These are phyloP conservation scores for Elysia chlorotica DNA, from an alignment of 1,140 invertebrate genomes.

Conservation along the genomic window DNA sequence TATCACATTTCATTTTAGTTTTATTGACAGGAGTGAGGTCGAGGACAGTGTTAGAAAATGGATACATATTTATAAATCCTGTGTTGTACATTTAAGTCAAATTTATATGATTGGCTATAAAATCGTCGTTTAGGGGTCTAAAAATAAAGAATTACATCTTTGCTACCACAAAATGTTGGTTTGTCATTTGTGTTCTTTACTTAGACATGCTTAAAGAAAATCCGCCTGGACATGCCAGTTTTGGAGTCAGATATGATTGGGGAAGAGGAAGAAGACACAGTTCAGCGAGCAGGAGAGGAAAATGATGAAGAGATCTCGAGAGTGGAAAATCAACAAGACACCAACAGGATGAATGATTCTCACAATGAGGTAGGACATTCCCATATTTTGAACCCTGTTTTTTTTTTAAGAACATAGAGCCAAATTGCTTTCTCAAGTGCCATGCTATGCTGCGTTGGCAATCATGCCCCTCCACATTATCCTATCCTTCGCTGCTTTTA, in stretches of 20 bases:
- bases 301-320: no score
- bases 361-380: no score
- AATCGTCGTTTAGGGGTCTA: neutral
- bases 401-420: no score
- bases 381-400: no score
- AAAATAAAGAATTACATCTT: neutral
- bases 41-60: no score
- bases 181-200: neutral
- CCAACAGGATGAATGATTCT: no score
- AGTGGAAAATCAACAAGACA: no score
- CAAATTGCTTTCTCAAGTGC: no score
- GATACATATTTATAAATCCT: no score
- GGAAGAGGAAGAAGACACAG: constrained; percentile 27
- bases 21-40: neutral
- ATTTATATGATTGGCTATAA: neutral
- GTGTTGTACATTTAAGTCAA: neutral
- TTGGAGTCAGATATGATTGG: constrained; percentile 51
- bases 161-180: neutral
- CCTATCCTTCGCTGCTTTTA: no score
- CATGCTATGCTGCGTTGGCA: no score
- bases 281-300: neutral
- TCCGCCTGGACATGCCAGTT: constrained; percentile 69
- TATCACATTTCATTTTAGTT: neutral
- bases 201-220: constrained; percentile 66
- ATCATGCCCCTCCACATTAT: no score